Conservation (phyloP, 35 echinoderm and acorn worm species). For the Stichopus chloronotus region DNA sequence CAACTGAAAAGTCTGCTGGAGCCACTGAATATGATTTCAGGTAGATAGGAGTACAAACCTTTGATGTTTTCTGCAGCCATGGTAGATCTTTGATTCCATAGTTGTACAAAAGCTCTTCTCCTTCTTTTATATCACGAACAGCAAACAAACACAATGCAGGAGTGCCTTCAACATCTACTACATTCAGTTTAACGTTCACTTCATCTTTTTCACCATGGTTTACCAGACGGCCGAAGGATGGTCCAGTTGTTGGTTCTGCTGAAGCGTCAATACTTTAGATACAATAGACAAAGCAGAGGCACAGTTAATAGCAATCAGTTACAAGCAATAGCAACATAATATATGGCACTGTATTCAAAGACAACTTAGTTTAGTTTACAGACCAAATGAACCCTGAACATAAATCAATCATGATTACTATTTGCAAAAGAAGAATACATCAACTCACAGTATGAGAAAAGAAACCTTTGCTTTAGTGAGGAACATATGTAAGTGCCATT, state of each 20-base stretch:
- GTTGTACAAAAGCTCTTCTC: slow-evolving; percentile 40
- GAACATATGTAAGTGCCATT: too few relatives aligned
- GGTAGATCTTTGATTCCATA: slow-evolving; percentile 27
- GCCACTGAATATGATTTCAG: too few relatives aligned
- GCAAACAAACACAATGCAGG: slow-evolving; percentile 58
- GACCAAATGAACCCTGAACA: too few relatives aligned
- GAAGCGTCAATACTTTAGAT: slow-evolving; percentile 38
- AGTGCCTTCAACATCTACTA: neutral
- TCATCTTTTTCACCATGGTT: slow-evolving; percentile 51
- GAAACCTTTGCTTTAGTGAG: too few relatives aligned
- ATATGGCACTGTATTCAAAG: too few relatives aligned
- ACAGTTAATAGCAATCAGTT: neutral
- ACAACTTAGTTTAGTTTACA: too few relatives aligned
- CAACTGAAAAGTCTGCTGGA: too few relatives aligned
- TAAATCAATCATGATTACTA: too few relatives aligned
- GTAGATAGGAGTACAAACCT: neutral
- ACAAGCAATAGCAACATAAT: too few relatives aligned
- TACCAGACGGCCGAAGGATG: slow-evolving; percentile 11
- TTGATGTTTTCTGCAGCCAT: slow-evolving; percentile 15
- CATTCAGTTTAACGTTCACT: slow-evolving; percentile 3
- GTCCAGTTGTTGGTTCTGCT: slow-evolving; percentile 18
- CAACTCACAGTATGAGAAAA: too few relatives aligned
- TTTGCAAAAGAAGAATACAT: too few relatives aligned
- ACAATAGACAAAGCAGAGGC: neutral
- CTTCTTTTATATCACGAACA: neutral